phyloP scores from a whole-genome alignment of 2,888 invertebrate species.

The Diachrysia chrysitis region DNA sequence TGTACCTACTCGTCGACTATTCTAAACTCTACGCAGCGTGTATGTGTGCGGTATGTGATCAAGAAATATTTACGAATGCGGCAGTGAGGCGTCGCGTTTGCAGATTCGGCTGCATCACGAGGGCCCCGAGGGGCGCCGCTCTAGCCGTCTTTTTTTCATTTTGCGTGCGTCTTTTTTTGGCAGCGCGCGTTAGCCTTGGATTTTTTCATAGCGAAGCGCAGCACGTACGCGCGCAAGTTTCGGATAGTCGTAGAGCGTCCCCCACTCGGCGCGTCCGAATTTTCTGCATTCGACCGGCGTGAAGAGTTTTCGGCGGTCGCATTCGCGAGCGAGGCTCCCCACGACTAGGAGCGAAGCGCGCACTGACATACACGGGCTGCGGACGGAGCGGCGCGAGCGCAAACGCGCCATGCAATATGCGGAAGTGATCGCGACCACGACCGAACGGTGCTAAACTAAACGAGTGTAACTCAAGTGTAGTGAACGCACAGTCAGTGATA shows the following conservation, averaged over 20 bases:
- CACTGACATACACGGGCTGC: constrained; percentile 71
- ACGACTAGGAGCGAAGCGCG: constrained; percentile 80
- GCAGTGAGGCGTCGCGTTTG: constrained; percentile 73
- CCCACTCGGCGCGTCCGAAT: constrained; percentile 88
- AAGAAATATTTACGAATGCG: constrained; percentile 59
- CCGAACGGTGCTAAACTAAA: constrained; percentile 70
- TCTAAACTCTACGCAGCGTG: constrained; percentile 35
- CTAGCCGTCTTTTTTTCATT: constrained; percentile 87
- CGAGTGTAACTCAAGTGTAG: constrained; percentile 82
- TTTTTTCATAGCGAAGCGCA: constrained; percentile 88
- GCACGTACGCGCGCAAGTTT: constrained; percentile 88
- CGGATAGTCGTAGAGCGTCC: constrained; percentile 88
- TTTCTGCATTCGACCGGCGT: constrained; percentile 88
- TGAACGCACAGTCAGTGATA: constrained; percentile 82
- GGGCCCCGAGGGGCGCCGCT: constrained; percentile 83
- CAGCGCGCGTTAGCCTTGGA: constrained; percentile 89
- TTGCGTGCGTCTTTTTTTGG: constrained; percentile 89
- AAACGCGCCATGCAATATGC: constrained; percentile 83
- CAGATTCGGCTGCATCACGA: constrained; percentile 81
- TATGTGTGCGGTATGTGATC: constrained; percentile 49
- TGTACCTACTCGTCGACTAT: constrained; percentile 43
- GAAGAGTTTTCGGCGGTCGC: constrained; percentile 88
- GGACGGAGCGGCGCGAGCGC: constrained; percentile 70
- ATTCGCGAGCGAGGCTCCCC: constrained; percentile 87
- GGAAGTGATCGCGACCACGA: constrained; percentile 84